These are phyloP conservation scores for Timandra comae DNA, from an alignment of 2,888 invertebrate genomes.

Conservation along the genomic window DNA sequence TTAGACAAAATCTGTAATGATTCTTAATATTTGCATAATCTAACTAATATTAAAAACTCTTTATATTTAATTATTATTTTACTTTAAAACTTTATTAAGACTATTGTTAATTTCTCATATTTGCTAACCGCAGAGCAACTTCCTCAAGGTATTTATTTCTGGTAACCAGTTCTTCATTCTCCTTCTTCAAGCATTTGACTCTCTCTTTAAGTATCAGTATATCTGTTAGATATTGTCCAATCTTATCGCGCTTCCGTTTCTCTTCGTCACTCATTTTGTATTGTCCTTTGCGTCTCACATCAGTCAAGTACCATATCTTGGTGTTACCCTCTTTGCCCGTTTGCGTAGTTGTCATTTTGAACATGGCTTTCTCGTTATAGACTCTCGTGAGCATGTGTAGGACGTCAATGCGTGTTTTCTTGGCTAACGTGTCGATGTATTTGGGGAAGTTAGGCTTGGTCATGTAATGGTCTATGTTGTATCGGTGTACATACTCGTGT, in stretches of 20 bases:
- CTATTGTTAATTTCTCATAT: slow-evolving; percentile 8
- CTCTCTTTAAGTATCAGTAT: slow-evolving; percentile 23
- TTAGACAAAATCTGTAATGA: slow-evolving; percentile 3
- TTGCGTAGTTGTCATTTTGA: slow-evolving; percentile 38
- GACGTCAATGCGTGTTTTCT: slow-evolving; percentile 29
- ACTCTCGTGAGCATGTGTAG: slow-evolving; percentile 34
- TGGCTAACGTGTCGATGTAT: slow-evolving; percentile 34
- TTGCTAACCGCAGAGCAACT: slow-evolving; percentile 18
- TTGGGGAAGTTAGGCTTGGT: slow-evolving; percentile 32
- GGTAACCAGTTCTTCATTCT: slow-evolving; percentile 20
- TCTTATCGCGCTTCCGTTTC: slow-evolving; percentile 24
- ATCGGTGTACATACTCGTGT: slow-evolving; percentile 38
- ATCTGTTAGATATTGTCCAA: slow-evolving; percentile 20
- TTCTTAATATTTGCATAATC: background rate
- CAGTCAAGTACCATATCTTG: slow-evolving; percentile 34
- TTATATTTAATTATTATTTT: slow-evolving; percentile 8
- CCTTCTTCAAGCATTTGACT: slow-evolving; percentile 17
- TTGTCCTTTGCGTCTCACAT: slow-evolving; percentile 21
- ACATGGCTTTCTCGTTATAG: slow-evolving; percentile 39
- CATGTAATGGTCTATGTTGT: slow-evolving; percentile 39
- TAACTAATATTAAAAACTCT: slow-evolving; percentile 2
- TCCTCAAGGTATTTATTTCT: slow-evolving; percentile 22
- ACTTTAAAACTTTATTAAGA: slow-evolving; percentile 2
- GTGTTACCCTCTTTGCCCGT: slow-evolving; percentile 35
- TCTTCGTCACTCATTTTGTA: slow-evolving; percentile 21